Conservation (phyloP, 2,888 invertebrate genomes). For the Drosophila sordidula region DNA sequence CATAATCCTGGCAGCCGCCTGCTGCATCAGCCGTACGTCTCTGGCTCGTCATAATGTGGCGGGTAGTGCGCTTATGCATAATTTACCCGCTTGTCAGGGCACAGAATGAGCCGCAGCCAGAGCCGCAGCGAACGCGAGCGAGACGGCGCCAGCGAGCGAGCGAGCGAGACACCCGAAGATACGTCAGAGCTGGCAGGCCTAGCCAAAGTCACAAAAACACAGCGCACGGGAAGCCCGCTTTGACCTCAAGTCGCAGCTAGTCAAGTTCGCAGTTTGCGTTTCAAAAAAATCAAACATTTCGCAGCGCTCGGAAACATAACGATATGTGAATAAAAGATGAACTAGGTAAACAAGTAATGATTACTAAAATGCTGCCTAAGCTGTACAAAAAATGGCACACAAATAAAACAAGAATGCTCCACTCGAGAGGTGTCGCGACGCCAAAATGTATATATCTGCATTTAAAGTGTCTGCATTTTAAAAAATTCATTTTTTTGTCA, state of each 20-base stretch:
- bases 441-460: no score
- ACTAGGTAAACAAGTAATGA: not conserved
- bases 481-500: no score
- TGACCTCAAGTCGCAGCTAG: conserved; percentile 33
- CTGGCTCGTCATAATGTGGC: conserved; percentile 75
- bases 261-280: conserved; percentile 21
- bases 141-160: not conserved
- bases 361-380: not conserved
- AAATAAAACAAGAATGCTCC: no score
- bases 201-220: conserved; percentile 39
- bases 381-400: no score
- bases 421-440: no score
- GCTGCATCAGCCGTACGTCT: conserved; percentile 75
- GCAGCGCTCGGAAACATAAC: not conserved
- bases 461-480: no score
- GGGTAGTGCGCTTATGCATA: conserved; percentile 79
- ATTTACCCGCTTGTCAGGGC: conserved; percentile 73
- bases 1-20: conserved; percentile 72
- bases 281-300: not conserved
- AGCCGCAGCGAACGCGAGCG: conserved; percentile 2
- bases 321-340: conserved; percentile 1
- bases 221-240: conserved; percentile 9
- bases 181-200: conserved; percentile 56
- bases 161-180: conserved; percentile 1
- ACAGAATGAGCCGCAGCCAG: conserved; percentile 28